A percentile compares a stretch with the other conserved stretches of the same genome.
Evolutionary conservation across 2,113 vertebrate species (phyloP).

Genomic region (Hemiscyllium ocellatum): DNA sequence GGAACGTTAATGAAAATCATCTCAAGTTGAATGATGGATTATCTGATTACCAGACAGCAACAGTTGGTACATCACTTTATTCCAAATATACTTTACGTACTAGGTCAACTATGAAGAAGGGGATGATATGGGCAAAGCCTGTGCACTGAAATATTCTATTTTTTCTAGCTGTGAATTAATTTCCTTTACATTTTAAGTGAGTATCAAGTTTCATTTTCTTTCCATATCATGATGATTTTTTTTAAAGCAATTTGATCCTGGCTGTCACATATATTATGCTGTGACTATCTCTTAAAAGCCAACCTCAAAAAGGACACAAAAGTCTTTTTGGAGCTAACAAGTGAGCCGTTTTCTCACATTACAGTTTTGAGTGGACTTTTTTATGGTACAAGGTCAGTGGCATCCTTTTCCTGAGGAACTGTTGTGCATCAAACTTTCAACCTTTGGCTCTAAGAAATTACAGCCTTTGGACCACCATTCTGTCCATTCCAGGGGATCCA

Average conservation of each 20-base stretch:
- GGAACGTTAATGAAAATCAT: neutral
- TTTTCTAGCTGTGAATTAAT: neutral
- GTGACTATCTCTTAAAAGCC: conserved; percentile 51
- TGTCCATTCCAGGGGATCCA: conserved; percentile 75
- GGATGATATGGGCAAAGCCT: neutral
- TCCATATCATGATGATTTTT: conserved; percentile 49
- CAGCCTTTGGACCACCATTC: conserved; percentile 70
- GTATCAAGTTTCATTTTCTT: conserved; percentile 49
- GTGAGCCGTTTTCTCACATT: conserved; percentile 58
- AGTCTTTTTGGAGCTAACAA: conserved; percentile 60
- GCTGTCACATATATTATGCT: conserved; percentile 45
- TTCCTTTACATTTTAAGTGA: neutral
- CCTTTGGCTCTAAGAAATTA: conserved; percentile 58
- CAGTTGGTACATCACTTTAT: neutral
- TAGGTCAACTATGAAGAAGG: neutral
- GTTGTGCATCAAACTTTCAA: conserved; percentile 59
- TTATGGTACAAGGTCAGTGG: conserved; percentile 66
- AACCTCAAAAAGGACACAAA: conserved; percentile 54
- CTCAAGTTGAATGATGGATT: neutral
- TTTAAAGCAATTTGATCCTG: conserved; percentile 51
- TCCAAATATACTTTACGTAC: neutral
- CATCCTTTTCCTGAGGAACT: conserved; percentile 55
- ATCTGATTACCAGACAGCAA: neutral
- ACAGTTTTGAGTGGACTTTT: conserved; percentile 62
- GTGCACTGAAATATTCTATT: neutral